Evolutionary conservation across 2,113 vertebrate genomes (phyloP), one percentile per base, ranked within the genome.

Genomic region (Notiomystis cincta): DNA sequence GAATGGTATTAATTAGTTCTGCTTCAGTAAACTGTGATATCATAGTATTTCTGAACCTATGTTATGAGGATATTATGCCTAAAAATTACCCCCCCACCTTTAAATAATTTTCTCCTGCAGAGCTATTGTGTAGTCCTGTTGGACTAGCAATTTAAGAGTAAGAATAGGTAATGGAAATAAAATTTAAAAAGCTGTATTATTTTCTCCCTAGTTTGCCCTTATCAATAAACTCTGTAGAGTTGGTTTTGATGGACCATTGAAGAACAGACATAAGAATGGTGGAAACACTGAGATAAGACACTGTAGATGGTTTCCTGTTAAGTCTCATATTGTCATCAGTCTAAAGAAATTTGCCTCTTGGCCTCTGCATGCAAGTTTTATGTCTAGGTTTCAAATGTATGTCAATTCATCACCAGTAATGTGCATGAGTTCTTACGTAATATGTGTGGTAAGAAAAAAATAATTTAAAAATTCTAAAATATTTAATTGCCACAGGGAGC

Each of bases 181-280:
- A 16, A 78, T 2, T 21, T 2, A 2, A 73, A 65, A 45, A 50
- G 4, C 0, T 37, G n/a, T n/a, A 21, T 11, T 76, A 9, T 45
- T 76, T 37, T 42, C 15, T 38, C 16, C 33, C 12, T 61, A 28
- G 37, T 76, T 66, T 66, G 1, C 3, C 20, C 5, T 54, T 37
- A 15, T 12, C 0, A 3, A 56, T 47, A 65, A 58, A 60, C 54
- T 31, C 1, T 4, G 9, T 42, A n/a, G 10, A 53, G 7, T 14
- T 70, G n/a, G 1, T 58, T 5, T 17, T 81, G 51, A 57, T 28
- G 18, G 51, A 24, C 30, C 23, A 21, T 30, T 38, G 28, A 73
- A 79, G 31, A 67, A 54, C 33, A 40, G 30, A 93, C 12, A 2
- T 42, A 54, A 45, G 9, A 64, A 50, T 38, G 28, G 13, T 31